Conservation (phyloP, 2,797 vertebrate genomes). For the Anisognathus igniventris region DNA sequence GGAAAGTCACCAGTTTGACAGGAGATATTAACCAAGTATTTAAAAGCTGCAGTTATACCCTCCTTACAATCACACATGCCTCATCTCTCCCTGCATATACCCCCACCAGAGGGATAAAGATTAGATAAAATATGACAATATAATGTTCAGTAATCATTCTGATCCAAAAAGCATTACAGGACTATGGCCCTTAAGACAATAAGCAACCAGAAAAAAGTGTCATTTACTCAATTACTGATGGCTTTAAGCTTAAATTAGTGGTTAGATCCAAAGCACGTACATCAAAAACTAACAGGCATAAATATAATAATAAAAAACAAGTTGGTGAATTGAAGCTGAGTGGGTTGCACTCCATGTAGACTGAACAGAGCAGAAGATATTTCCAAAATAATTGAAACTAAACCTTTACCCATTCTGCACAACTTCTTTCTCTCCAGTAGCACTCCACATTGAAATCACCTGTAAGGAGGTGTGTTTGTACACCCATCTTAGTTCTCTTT, state of each 20-base stretch:
- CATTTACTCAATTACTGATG: neutral
- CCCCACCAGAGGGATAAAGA: neutral
- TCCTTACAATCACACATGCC: neutral
- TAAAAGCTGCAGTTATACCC: neutral
- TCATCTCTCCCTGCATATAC: neutral
- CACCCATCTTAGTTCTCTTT: neutral
- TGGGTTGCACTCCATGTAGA: neutral
- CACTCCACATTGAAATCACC: neutral
- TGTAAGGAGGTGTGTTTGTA: neutral
- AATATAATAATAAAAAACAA: neutral
- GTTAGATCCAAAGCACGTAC: neutral
- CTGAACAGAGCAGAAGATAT: neutral
- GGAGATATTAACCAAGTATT: neutral
- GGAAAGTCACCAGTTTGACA: neutral
- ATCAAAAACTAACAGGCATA: neutral
- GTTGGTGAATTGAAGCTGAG: neutral
- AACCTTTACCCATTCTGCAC: neutral
- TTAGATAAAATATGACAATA: neutral
- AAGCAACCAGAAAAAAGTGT: neutral
- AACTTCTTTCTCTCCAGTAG: neutral
- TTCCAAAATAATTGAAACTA: neutral
- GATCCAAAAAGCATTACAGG: neutral
- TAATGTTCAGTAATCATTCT: neutral
- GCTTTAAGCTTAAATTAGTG: neutral
- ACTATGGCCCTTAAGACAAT: neutral